Conservation (phyloP, 1,140 invertebrate genomes). For the Papilio machaon region DNA sequence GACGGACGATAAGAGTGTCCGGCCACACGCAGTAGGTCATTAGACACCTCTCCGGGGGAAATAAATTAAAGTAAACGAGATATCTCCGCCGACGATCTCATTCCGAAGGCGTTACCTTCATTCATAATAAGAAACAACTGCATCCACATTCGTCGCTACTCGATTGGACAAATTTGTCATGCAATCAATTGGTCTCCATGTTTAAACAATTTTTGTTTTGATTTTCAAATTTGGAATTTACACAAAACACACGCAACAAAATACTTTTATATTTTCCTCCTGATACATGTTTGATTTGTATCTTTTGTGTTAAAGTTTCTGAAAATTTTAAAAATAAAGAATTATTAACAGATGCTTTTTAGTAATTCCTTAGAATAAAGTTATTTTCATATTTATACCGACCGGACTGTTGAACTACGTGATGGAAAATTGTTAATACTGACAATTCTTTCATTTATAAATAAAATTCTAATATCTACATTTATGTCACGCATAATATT, state of each 20-base stretch:
- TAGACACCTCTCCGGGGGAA: conserved; percentile 79
- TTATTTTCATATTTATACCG: neutral
- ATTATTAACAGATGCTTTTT: neutral
- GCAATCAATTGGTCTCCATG: neutral
- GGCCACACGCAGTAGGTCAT: conserved; percentile 79
- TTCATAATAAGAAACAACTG: conserved; percentile 38
- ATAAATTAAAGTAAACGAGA: conserved; percentile 81
- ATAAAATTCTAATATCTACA: neutral
- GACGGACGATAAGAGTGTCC: conserved; percentile 78
- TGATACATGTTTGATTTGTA: neutral
- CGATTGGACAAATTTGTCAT: conserved; percentile 34
- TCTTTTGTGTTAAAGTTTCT: neutral
- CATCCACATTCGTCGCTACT: conserved; percentile 33
- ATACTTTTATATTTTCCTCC: neutral
- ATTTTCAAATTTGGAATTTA: neutral
- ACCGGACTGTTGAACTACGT: neutral
- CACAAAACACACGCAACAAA: neutral
- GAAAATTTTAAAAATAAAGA: neutral
- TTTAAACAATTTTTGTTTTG: conserved; percentile 16
- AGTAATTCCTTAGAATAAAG: too few species aligned
- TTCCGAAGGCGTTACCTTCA: conserved; percentile 42
- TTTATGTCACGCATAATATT: neutral
- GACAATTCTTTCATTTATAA: neutral
- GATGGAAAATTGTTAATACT: neutral
- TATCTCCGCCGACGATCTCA: conserved; percentile 71